Percentiles rank a stretch among this genome's conserved stretches.
These are phyloP conservation scores for Lemur catta DNA, from an alignment of 2,797 vertebrate genomes.

Conservation along the genomic window DNA sequence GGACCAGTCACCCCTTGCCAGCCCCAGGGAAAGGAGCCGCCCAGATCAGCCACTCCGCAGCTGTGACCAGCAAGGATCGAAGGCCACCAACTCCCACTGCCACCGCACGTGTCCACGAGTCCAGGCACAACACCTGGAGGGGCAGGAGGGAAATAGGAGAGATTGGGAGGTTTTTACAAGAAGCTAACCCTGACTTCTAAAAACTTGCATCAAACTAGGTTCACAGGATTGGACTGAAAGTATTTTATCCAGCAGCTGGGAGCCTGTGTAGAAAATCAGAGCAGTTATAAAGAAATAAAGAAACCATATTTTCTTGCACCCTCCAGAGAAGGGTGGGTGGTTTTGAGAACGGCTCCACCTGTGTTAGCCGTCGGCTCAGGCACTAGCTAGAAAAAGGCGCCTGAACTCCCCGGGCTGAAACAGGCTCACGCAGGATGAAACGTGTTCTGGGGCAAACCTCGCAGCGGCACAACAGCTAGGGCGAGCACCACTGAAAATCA, in stretches of 20 bases:
- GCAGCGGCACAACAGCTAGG: background rate
- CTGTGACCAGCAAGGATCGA: background rate
- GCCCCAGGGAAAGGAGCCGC: background rate
- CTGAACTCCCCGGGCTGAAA: background rate
- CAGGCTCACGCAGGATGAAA: background rate
- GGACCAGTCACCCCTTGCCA: background rate
- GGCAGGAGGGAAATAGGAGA: fast-evolving
- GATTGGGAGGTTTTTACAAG: background rate
- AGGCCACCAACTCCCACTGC: background rate
- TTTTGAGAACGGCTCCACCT: background rate
- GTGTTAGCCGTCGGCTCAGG: background rate
- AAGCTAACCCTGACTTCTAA: background rate
- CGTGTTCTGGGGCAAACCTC: background rate
- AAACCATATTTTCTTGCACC: background rate
- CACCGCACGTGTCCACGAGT: fast-evolving
- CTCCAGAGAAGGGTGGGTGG: background rate
- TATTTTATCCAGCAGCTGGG: background rate
- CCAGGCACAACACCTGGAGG: background rate
- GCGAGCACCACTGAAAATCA: fast-evolving
- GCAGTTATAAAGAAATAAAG: background rate
- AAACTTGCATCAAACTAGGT: background rate
- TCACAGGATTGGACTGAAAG: background rate
- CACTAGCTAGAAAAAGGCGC: background rate
- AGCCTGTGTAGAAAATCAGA: background rate
- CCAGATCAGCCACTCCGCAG: background rate